A percentile compares a stretch with the other conserved stretches of the same genome.
phyloP scores from a whole-genome alignment of 2,888 invertebrate genomes.

The Philereme transversata region DNA sequence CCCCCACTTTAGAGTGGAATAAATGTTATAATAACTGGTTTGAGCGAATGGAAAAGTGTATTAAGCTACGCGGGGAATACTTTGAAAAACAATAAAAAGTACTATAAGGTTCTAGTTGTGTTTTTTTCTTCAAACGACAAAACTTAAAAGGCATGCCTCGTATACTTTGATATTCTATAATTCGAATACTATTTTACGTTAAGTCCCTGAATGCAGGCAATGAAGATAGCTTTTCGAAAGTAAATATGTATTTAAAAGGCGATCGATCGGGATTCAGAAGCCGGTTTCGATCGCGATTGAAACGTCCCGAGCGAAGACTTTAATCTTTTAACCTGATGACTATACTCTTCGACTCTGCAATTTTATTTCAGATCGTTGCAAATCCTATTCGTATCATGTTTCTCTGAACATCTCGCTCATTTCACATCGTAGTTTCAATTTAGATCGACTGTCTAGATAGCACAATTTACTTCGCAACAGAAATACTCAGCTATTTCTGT shows the following conservation, averaged over 20 bases:
- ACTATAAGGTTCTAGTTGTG: too few species aligned
- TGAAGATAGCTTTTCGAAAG: constrained; percentile 44
- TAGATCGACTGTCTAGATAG: constrained; percentile 66
- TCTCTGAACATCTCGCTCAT: constrained; percentile 60
- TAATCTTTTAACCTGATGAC: constrained; percentile 60
- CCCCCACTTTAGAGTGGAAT: too few species aligned
- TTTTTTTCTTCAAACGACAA: too few species aligned
- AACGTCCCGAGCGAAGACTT: constrained; percentile 54
- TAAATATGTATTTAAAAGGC: constrained; percentile 48
- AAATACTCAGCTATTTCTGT: constrained; percentile 59
- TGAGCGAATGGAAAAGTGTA: too few species aligned
- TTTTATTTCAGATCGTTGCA: constrained; percentile 57
- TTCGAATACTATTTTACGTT: background rate
- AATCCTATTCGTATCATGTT: constrained; percentile 56
- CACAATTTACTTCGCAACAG: constrained; percentile 49
- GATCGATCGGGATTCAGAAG: constrained; percentile 62
- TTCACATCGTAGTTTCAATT: constrained; percentile 70
- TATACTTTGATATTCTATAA: background rate
- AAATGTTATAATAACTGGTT: too few species aligned
- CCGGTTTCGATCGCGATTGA: constrained; percentile 73
- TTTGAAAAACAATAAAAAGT: too few species aligned
- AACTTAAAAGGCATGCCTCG: too few species aligned
- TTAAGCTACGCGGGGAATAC: too few species aligned
- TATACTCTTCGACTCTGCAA: constrained; percentile 56
- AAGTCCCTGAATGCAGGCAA: constrained; percentile 30